Conservation (phyloP, 2,797 vertebrate species). For the Rhodeus uyekii region DNA sequence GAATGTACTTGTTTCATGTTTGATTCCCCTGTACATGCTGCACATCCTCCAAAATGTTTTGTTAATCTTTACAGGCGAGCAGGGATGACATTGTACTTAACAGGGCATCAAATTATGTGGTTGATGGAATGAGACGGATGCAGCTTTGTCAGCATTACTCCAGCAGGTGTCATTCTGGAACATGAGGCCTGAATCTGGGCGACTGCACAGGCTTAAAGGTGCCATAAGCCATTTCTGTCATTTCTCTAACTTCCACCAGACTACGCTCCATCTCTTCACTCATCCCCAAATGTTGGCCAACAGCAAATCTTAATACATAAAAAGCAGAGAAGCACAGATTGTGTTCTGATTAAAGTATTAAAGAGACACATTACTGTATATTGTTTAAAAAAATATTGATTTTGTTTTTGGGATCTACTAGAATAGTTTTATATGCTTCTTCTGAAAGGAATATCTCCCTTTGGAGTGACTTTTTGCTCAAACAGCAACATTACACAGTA, state of each 20-base stretch:
- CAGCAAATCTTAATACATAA: neutral
- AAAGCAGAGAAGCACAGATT: neutral
- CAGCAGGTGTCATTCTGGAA: slow-evolving; percentile 30
- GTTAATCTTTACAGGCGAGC: slow-evolving; percentile 5
- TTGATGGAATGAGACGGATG: slow-evolving; percentile 42
- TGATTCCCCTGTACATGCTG: neutral
- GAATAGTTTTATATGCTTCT: too few relatives aligned
- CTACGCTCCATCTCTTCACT: neutral
- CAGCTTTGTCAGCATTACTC: slow-evolving; percentile 41
- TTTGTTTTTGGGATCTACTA: neutral
- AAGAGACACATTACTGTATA: neutral
- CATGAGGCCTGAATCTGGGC: slow-evolving; percentile 3
- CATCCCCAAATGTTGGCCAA: neutral
- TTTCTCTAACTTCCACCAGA: neutral
- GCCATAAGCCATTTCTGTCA: neutral
- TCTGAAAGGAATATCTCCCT: too few relatives aligned
- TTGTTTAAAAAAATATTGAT: neutral
- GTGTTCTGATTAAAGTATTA: neutral
- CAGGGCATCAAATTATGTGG: slow-evolving; percentile 28
- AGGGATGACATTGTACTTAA: slow-evolving; percentile 26
- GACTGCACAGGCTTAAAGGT: neutral
- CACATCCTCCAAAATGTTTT: neutral
- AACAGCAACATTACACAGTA: neutral
- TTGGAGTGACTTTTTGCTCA: neutral
- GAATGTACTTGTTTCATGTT: neutral